Base-by-base conservation (phyloP, 2,797 vertebrate species). In the Sciaenops ocellatus region DNA sequence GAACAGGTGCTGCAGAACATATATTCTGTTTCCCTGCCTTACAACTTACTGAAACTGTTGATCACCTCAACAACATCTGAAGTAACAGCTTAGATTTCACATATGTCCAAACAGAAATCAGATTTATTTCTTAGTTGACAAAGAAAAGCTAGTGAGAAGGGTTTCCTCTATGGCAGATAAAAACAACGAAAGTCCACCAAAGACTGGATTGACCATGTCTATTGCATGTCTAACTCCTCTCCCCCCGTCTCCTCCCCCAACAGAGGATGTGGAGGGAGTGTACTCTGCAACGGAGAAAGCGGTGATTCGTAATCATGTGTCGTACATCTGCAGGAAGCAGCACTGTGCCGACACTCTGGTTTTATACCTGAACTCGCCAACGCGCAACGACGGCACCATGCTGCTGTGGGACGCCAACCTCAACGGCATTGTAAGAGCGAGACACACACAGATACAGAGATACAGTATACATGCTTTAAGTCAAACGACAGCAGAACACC, bases 341-440 rank as follows among this genome's bases (percentile, higher is more conserved):
- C 95, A 96, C 89, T 96, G 95, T 0, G 96, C 94, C 0, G 96
- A 96, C 87, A 92, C 95, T 0, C 80, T 96, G 87, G 95, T 96
- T 24, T 93, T 97, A 26, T 96, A 95, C 86, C 91, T 96, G 72
- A 96, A 96, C 93, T 96, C 94, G 0, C 96, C 96, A 11, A 95
- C 95, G 1, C 87, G 95, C 75, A 95, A 89, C 0, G 96, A 96
- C 0, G 96, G 96, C 44, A 95, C 95, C 87, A 96, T 96, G 95
- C 85, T 96, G 61, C 91, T 97, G 30, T 96, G 96, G 95, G 96
- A 96, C 66, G 90, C 92, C 82, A 97, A 96, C 86, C 91, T 94
- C 64, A 96, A 96, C 4, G 95, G 96, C 87, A 94, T 96, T 20
- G 96, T 96, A 89, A 92, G 91, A 75, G 18, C 11, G 0, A 67